Evolutionary conservation across 2,113 vertebrate genomes (phyloP), one percentile per base, ranked within the genome.

Genomic region (Plotosus lineatus): DNA sequence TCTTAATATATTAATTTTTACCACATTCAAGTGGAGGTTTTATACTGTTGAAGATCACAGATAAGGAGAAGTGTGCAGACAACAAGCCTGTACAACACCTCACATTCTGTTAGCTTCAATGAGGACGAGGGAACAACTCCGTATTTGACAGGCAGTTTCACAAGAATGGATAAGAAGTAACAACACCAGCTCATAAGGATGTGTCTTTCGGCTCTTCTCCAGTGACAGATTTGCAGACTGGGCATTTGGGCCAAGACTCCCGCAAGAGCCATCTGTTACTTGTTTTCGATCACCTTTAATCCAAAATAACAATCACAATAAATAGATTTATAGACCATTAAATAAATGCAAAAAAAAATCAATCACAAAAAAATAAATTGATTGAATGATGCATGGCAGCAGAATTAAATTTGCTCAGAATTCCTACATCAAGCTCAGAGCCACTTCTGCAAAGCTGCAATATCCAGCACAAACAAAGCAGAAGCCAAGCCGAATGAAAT

Each of bases 221-320:
- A 42, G 65, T 78, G 58, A 79, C 76, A 85, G 83, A 75, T 82
- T 76, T 85, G 56, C 63, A 61, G 76, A 44, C 33, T 55, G 77
- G 65, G 80, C 80, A 75, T 44, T 75, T 44, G 46, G 79, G 63
- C 76, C 11, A 17, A 63, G 79, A 66, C 68, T 78, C 60, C 38
- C 55, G 51, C 80, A 74, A 10, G 80, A 69, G 75, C 79, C 83
- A 82, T 85, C 83, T 82, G 83, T 55, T 72, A 80, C 78, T 63
- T 56, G 19, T 40, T 50, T 53, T 55, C 36, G 17, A 23, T 84
- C 79, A 72, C 48, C 72, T 61, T 72, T 75, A 50, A 26, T 44
- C 31, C 28, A 72, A 50, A 81, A 72, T 75, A 48, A 48, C 56
- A 81, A 80, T 63, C 61, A 48, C 60, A 53, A 42, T 73, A n/a